A percentile compares a stretch with the other conserved stretches of the same genome.
Conservation (phyloP, 2,888 invertebrate genomes). For the Gnatocerus cornutus region DNA sequence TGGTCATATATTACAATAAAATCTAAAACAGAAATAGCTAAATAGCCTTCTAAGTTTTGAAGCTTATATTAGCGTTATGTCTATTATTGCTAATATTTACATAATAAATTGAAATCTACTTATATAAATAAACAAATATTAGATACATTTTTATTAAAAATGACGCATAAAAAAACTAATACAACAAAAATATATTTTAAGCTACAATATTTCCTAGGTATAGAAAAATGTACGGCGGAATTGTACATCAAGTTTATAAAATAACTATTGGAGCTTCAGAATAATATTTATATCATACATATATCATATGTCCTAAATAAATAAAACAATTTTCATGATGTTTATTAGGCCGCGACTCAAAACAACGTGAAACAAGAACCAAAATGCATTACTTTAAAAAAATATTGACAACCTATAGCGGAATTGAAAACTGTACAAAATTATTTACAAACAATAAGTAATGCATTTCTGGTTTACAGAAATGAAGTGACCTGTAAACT, state of each 20-base stretch:
- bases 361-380: not conserved
- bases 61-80: constrained; percentile 44
- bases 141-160: constrained; percentile 12
- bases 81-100: constrained; percentile 47
- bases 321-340: constrained; percentile 8
- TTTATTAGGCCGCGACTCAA: constrained; percentile 24
- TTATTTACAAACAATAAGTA: constrained; percentile 6
- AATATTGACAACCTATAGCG: not conserved
- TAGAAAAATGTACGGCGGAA: constrained; percentile 20
- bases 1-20: constrained; percentile 53
- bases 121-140: constrained; percentile 21
- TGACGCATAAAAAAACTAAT: constrained; percentile 31
- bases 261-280: not conserved
- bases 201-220: constrained; percentile 7
- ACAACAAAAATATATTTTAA: constrained; percentile 20
- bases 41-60: constrained; percentile 47
- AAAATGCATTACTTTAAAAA: constrained; percentile 21
- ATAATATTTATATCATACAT: constrained; percentile 10
- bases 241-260: constrained; percentile 20
- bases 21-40: constrained; percentile 51
- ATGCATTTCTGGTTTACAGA: constrained; percentile 7
- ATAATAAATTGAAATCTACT: constrained; percentile 38
- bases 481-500: constrained; percentile 9
- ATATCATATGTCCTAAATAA: not conserved
- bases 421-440: not conserved